A percentile compares a stretch with the other conserved stretches of the same genome.
phyloP scores from a whole-genome alignment of 2,797 vertebrate genomes.

The Myotis planiceps region DNA sequence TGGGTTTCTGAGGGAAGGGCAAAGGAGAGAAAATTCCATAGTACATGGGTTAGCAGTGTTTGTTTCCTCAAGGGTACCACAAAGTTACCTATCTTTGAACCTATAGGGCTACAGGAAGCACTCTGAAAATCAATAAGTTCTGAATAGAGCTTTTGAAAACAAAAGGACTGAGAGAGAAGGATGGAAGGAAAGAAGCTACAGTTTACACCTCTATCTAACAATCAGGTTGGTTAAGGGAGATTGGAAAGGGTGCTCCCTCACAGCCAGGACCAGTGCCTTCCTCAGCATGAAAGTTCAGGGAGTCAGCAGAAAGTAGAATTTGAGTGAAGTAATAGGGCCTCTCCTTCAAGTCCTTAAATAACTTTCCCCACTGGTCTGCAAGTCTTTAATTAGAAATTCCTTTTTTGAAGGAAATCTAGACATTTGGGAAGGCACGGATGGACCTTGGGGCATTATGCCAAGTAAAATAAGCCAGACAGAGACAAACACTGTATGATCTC shows the following conservation, averaged over 20 bases:
- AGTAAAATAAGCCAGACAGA: neutral
- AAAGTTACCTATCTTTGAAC: slow-evolving; percentile 35
- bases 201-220: neutral
- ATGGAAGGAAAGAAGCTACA: neutral
- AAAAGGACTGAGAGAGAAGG: neutral
- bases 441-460: neutral
- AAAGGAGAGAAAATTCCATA: neutral
- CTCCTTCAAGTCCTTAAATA: neutral
- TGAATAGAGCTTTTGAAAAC: neutral
- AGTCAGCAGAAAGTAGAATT: neutral
- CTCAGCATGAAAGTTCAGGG: neutral
- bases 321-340: neutral
- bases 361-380: neutral
- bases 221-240: neutral
- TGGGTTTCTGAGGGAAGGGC: neutral
- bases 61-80: neutral
- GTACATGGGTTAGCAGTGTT: neutral
- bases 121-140: slow-evolving; percentile 11
- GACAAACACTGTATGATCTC: neutral
- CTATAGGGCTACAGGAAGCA: neutral
- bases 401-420: slow-evolving; percentile 15
- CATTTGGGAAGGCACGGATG: neutral
- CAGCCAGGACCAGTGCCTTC: neutral
- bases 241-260: neutral
- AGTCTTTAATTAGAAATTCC: slow-evolving; percentile 10